Conservation (phyloP, 2,888 invertebrate genomes). For the Drosophila prostipennis region DNA sequence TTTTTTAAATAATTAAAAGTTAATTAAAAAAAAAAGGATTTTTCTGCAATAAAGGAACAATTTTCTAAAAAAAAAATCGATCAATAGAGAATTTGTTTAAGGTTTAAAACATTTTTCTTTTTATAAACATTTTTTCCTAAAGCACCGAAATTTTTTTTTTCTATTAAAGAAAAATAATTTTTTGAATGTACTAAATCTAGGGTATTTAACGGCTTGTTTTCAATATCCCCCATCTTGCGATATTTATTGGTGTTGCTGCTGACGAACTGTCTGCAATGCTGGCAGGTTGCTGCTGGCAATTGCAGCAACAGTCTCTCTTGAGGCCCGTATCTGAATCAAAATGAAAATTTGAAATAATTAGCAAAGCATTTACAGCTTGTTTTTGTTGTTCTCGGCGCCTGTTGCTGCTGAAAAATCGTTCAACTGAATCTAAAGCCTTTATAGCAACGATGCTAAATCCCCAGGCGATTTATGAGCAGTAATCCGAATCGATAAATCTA, state of each 20-base stretch:
- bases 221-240: neutral
- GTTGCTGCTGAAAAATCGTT: constrained; percentile 29
- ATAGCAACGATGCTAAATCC: constrained; percentile 14
- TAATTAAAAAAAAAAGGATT: too few species aligned
- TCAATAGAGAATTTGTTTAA: too few species aligned
- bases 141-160: too few species aligned
- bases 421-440: constrained; percentile 42
- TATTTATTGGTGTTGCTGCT: constrained; percentile 7
- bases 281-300: constrained; percentile 59
- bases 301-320: constrained; percentile 33
- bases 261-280: constrained; percentile 41
- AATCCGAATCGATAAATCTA: constrained; percentile 28
- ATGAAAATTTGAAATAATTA: constrained; percentile 74
- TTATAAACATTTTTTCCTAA: too few species aligned
- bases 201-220: neutral
- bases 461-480: constrained; percentile 7
- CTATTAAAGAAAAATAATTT: too few species aligned
- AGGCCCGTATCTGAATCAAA: constrained; percentile 72
- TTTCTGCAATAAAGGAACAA: too few species aligned
- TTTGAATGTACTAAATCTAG: neutral
- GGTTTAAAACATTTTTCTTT: too few species aligned
- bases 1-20: too few species aligned
- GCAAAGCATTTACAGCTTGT: constrained; percentile 44
- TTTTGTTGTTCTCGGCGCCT: constrained; percentile 13
- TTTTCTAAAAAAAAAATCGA: too few species aligned